Evolutionary conservation across 2,113 vertebrate genomes (phyloP).

Genomic region (Myotis davidii): DNA sequence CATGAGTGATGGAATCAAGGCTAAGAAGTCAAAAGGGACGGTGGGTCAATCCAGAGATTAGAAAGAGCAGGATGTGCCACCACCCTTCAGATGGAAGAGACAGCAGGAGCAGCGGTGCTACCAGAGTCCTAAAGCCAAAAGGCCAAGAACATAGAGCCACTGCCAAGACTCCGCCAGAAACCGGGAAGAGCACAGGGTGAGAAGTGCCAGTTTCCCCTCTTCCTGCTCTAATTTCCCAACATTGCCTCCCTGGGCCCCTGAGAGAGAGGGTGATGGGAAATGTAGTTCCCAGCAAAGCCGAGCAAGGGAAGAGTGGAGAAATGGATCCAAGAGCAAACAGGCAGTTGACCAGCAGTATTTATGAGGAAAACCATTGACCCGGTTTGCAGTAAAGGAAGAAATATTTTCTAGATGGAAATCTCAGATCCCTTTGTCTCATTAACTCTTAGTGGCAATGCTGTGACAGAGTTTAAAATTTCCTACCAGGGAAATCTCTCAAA

Average conservation of each 20-base stretch:
- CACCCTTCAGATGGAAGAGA: not conserved
- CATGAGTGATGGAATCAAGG: not conserved
- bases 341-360: not conserved
- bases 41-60: not conserved
- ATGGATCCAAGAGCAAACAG: not conserved
- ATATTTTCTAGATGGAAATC: constrained; percentile 2
- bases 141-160: not conserved
- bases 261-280: not conserved
- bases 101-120: not conserved
- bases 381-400: not conserved
- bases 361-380: not conserved
- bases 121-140: not conserved
- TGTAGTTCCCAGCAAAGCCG: not conserved
- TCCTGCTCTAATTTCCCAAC: not conserved
- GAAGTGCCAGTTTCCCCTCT: not conserved
- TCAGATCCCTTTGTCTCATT: not conserved
- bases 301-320: not conserved
- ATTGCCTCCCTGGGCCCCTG: not conserved
- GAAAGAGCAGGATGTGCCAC: not conserved
- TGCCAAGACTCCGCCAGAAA: not conserved
- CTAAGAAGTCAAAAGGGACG: constrained; percentile 20
- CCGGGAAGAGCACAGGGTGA: not conserved
- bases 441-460: constrained; percentile 9
- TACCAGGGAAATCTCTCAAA: not conserved
- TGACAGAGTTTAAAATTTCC: not conserved